Evolutionary conservation across 2,888 invertebrate genomes (phyloP).

Genomic region (Agonopterix alstromeriana): DNA sequence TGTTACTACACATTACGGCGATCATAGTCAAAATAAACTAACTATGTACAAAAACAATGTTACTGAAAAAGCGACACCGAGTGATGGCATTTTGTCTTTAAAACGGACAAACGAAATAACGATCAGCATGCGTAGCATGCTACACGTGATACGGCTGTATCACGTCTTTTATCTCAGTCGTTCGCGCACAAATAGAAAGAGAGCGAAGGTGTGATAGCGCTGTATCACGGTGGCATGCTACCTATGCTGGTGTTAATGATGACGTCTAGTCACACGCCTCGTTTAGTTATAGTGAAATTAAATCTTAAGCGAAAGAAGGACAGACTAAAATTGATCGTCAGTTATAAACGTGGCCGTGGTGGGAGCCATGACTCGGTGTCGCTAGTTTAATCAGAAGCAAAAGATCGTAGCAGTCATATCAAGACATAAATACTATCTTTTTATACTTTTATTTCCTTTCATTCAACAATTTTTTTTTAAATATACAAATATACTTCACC

Average conservation of each 20-base stretch:
- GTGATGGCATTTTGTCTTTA: neutral
- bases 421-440: slow-evolving; percentile 5
- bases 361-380: neutral
- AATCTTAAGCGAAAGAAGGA: no score
- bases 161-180: no score
- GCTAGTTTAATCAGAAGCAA: slow-evolving; percentile 20
- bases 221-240: no score
- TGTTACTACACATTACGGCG: slow-evolving; percentile 28
- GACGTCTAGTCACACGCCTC: no score
- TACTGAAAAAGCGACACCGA: slow-evolving; percentile 4
- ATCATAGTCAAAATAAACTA: slow-evolving; percentile 16
- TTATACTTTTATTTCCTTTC: slow-evolving; percentile 4
- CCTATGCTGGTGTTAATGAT: no score
- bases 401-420: slow-evolving; percentile 26
- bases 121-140: no score
- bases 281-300: no score
- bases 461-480: slow-evolving; percentile 6
- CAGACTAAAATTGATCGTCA: no score
- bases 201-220: no score
- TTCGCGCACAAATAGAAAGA: no score
- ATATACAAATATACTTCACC: slow-evolving; percentile 15
- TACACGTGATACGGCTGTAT: no score
- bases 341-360: no score
- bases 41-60: slow-evolving; percentile 28
- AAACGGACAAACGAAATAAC: neutral